Percentiles rank a stretch among this genome's conserved stretches.
These are phyloP conservation scores for Notodonta dromedarius DNA, from an alignment of 2,888 invertebrate species.

Conservation along the genomic window DNA sequence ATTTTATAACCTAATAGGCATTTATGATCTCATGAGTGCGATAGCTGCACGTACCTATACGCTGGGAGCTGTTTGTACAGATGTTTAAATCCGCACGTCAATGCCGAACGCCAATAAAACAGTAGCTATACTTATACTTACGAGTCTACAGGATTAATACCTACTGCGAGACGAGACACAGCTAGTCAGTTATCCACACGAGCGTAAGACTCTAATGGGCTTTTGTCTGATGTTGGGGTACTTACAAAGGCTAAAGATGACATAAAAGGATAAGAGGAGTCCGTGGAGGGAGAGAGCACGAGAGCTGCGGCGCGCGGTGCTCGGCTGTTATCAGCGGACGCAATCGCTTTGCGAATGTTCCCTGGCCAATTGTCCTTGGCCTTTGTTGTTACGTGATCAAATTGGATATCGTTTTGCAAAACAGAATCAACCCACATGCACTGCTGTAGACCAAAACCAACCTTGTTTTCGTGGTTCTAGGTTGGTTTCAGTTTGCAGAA, in stretches of 20 bases:
- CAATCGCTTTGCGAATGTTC: constrained; percentile 53
- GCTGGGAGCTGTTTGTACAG: constrained; percentile 40
- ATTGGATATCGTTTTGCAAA: constrained; percentile 12
- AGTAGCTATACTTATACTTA: constrained; percentile 23
- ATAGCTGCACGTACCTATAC: constrained; percentile 13
- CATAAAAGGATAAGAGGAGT: constrained; percentile 46
- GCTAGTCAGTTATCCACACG: constrained; percentile 20
- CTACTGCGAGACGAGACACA: constrained; percentile 2
- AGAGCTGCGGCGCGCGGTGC: constrained; percentile 22
- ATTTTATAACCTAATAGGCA: constrained; percentile 28
- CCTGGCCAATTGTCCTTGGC: constrained; percentile 59
- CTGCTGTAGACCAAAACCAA: no score
- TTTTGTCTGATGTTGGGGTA: constrained; percentile 32
- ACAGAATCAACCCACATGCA: no score
- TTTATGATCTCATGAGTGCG: constrained; percentile 35
- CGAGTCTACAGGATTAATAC: constrained; percentile 9
- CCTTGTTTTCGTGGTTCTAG: no score
- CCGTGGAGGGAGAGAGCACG: constrained; percentile 30
- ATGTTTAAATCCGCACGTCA: constrained; percentile 44
- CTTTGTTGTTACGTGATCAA: constrained; percentile 48
- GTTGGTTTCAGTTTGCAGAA: no score
- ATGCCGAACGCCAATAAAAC: constrained; percentile 43
- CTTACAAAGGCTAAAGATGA: constrained; percentile 40
- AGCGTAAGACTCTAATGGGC: constrained; percentile 32
- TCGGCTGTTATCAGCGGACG: constrained; percentile 42